phyloP scores from a whole-genome alignment of 2,113 vertebrate species.

The Ramphastos sulfuratus region DNA sequence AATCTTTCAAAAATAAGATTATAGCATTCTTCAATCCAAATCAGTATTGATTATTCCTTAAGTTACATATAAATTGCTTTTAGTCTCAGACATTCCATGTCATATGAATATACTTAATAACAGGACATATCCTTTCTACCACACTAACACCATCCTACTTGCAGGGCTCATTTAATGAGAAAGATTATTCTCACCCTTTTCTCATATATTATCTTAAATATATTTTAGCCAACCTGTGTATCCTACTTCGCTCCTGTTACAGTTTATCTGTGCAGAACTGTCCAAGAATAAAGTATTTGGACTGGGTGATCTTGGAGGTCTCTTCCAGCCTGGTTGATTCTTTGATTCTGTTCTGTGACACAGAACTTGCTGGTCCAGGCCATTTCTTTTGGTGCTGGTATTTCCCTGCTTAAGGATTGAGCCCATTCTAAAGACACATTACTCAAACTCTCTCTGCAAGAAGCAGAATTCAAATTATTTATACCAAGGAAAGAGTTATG shows the following conservation, averaged over 20 bases:
- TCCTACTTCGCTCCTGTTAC: neutral
- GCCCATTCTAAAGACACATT: neutral
- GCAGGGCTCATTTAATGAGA: neutral
- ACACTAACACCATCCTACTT: neutral
- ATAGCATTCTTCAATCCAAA: conserved; percentile 35
- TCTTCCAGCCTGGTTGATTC: too few species aligned
- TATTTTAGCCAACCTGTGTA: neutral
- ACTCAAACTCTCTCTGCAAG: neutral
- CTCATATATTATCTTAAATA: neutral
- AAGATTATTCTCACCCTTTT: neutral
- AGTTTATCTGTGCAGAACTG: neutral
- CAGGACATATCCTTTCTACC: conserved; percentile 5
- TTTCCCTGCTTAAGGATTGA: neutral
- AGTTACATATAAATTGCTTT: conserved; percentile 53
- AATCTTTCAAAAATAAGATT: conserved; percentile 37
- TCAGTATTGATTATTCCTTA: conserved; percentile 34
- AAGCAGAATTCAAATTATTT: neutral
- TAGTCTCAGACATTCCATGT: conserved; percentile 27
- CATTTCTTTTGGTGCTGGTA: neutral
- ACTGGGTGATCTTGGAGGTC: too few species aligned
- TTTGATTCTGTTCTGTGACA: neutral
- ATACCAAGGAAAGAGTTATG: neutral
- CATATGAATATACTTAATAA: conserved; percentile 43
- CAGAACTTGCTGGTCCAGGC: neutral
- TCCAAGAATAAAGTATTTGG: neutral